Evolutionary conservation across 37 sponge, comb jelly and placozoan species (phyloP).

Genomic region (Halichondria panicea): DNA sequence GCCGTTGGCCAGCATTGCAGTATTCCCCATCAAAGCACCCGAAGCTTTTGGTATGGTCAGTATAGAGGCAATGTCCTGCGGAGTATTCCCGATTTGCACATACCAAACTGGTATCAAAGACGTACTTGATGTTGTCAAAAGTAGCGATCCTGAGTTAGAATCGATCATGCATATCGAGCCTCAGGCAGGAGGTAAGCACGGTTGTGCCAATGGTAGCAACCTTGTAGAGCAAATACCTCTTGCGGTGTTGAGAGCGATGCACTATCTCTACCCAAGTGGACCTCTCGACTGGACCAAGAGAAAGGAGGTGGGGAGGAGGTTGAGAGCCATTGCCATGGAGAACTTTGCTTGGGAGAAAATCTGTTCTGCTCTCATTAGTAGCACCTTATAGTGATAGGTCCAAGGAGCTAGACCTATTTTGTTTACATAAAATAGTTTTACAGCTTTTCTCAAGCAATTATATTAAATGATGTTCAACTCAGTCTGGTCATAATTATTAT

Average conservation of each 20-base stretch:
- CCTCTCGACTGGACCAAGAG: conserved; percentile 1
- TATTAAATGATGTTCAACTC: no score
- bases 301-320: not conserved
- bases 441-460: no score
- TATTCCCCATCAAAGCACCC: conserved; percentile 21
- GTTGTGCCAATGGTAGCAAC: conserved; percentile 4
- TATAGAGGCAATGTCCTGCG: conserved; percentile 28
- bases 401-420: no score
- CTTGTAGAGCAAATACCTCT: conserved; percentile 12
- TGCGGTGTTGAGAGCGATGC: not conserved
- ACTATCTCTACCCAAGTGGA: conserved; percentile 33
- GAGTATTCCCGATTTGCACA: conserved; percentile 21
- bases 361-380: no score
- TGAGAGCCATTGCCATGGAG: conserved; percentile 1
- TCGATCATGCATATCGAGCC: conserved; percentile 9
- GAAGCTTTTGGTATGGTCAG: conserved; percentile 39
- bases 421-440: no score
- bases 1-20: conserved; percentile 18
- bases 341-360: conserved; percentile 15
- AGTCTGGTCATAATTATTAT: no score
- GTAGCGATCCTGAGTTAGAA: conserved; percentile 1
- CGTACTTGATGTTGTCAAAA: conserved; percentile 11
- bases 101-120: conserved; percentile 14
- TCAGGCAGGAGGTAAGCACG: conserved; percentile 6
- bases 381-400: no score